phyloP scores from a whole-genome alignment of 2,888 invertebrate genomes.

The Teleogryllus oceanicus region DNA sequence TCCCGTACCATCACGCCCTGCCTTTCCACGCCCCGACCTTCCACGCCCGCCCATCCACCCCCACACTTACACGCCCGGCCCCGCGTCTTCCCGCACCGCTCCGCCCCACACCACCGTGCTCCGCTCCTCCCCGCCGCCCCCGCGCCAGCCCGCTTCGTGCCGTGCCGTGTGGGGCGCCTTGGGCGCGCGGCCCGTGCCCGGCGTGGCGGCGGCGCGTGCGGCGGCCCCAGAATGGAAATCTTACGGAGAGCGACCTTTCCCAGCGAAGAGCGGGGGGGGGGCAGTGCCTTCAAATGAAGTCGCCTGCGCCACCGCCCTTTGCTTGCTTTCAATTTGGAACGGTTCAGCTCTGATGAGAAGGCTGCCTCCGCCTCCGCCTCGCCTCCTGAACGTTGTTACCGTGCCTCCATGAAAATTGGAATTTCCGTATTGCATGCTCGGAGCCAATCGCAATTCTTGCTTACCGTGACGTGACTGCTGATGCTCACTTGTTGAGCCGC shows the following conservation, averaged over 20 bases:
- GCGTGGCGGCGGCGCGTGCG: too few relatives aligned
- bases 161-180: too few relatives aligned
- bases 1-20: too few relatives aligned
- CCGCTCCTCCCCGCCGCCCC: too few relatives aligned
- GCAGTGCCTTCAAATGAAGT: not conserved
- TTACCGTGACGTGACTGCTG: not conserved
- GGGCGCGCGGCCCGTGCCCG: too few relatives aligned
- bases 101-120: too few relatives aligned
- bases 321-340: not conserved
- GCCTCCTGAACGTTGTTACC: not conserved
- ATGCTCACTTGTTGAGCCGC: not conserved
- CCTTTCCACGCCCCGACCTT: too few relatives aligned
- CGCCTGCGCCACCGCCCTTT: not conserved
- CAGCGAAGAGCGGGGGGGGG: not conserved
- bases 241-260: not conserved
- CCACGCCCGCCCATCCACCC: too few relatives aligned
- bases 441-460: conserved; percentile 18
- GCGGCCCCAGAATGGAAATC: not conserved
- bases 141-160: too few relatives aligned
- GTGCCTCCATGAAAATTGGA: not conserved
- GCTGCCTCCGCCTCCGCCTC: not conserved
- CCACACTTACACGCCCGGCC: too few relatives aligned
- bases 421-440: conserved; percentile 11
- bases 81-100: too few relatives aligned
- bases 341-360: conserved; percentile 18